Evolutionary conservation across 2,888 invertebrate species (phyloP).

Genomic region (Drosophila paramelanica): DNA sequence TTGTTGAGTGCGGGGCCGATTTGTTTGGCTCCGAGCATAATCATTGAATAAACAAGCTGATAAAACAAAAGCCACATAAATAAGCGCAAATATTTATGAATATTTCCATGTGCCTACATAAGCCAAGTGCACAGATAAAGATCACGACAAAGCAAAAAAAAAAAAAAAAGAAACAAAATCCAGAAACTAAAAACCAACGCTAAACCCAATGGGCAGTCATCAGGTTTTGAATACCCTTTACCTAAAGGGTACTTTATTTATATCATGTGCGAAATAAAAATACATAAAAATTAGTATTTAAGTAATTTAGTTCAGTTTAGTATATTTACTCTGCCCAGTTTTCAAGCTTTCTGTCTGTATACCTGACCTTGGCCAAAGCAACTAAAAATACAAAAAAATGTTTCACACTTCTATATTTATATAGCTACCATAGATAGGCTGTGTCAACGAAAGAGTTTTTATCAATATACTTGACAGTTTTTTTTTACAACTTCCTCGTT

Average conservation of each 20-base stretch:
- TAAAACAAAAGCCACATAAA: conserved; percentile 76
- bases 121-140: conserved; percentile 66
- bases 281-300: no score
- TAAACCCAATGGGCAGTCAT: conserved; percentile 43
- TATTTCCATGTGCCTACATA: conserved; percentile 48
- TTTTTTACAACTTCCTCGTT: no score
- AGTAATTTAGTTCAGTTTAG: no score
- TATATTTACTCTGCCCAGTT: no score
- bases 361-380: no score
- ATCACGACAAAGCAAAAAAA: conserved; percentile 48
- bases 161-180: conserved; percentile 10
- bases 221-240: conserved; percentile 18
- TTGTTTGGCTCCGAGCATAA: conserved; percentile 49
- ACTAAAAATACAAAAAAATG: no score
- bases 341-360: no score
- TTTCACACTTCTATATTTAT: no score
- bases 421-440: no score
- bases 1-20: conserved; percentile 19
- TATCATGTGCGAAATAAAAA: no score
- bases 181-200: conserved; percentile 20
- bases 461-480: no score
- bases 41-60: conserved; percentile 74
- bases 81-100: conserved; percentile 72
- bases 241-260: neutral
- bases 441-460: no score